These are phyloP conservation scores for Typhlichthys subterraneus DNA, from an alignment of 2,797 vertebrate species.

Conservation along the genomic window DNA sequence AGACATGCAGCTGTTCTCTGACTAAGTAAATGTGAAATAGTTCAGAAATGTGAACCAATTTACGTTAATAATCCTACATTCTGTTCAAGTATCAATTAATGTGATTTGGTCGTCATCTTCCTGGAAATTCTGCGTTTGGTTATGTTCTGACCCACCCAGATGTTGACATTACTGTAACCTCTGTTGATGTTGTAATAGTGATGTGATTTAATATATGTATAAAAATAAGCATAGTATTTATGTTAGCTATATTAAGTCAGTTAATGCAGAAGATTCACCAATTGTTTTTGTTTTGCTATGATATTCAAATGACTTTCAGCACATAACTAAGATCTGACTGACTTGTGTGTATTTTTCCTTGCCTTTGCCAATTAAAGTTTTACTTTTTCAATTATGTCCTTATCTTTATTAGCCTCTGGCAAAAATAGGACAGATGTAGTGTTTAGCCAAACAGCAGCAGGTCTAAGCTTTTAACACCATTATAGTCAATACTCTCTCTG, in stretches of 20 bases:
- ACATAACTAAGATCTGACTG: constrained; percentile 14
- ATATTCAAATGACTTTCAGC: constrained; percentile 30
- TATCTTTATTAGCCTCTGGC: too few species aligned
- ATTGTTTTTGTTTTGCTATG: constrained; percentile 36
- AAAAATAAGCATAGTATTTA: constrained; percentile 49
- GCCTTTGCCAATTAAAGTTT: constrained; percentile 64
- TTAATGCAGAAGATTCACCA: constrained; percentile 4
- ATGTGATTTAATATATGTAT: constrained; percentile 49
- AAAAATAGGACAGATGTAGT: too few species aligned
- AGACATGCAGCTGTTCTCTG: constrained; percentile 43
- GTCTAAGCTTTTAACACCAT: not conserved
- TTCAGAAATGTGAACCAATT: constrained; percentile 55
- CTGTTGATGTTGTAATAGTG: constrained; percentile 15
- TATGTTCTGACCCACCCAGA: constrained; percentile 12
- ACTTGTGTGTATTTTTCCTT: constrained; percentile 30
- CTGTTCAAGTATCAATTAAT: constrained; percentile 31
- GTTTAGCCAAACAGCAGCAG: not conserved
- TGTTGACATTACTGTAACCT: constrained; percentile 26
- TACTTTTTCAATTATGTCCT: constrained; percentile 30
- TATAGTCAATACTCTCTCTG: not conserved
- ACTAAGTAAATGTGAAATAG: constrained; percentile 67
- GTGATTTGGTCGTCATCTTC: constrained; percentile 31
- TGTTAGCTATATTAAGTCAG: constrained; percentile 36
- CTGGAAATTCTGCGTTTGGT: constrained; percentile 17
- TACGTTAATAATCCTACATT: constrained; percentile 42